Base-by-base conservation (phyloP, 2,888 invertebrate species). In the Polyommatus iphigenia region DNA sequence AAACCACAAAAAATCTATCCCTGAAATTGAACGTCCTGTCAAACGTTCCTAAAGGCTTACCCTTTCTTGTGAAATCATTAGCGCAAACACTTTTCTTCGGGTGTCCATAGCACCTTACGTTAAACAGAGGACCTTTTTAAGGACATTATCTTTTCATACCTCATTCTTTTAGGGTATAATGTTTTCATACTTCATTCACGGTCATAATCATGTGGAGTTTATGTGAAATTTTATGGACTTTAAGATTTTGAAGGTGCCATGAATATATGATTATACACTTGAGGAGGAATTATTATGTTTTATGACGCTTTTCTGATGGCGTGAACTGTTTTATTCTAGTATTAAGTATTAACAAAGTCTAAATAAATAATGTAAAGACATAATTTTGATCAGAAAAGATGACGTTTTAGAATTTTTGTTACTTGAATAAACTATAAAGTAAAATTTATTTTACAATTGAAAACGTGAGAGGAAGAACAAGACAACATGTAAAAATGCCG, bases 191-290 rank as follows among this genome's bases (percentile, higher is more conserved):
- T 20, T 67, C 29, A 67, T 67, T 67, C 3, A 72, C 72, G 36
- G n/a, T n/a, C 41, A 72, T 72, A 72, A 72, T 72, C 72, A 41
- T 20, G 41, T 8, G 41, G 32, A 72, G 36, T 85, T 84, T 83
- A 86, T 84, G 82, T 78, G 83, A 84, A 85, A 85, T 85, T 85
- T 86, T 83, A 72, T 72, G 72, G 72, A 72, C 72, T 72, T 41
- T n/a, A 72, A 41, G 72, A 72, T 72, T 72, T 72, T 41, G 41
- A n/a, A n/a, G 72, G n/a, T 41, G n/a, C 20, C 67, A 67, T 67
- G 67, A 67, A 67, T 67, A 67, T 67, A 67, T 67, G 67, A 67
- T 62, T 62, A 67, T 24, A 67, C 29, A 32, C 67, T 67, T 67
- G 67, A 18, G 20, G 32, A 67, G 5, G 15, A 67, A 32, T 67